Base-by-base conservation (phyloP, 1,140 invertebrate genomes). In the Calliopsis andreniformis region DNA sequence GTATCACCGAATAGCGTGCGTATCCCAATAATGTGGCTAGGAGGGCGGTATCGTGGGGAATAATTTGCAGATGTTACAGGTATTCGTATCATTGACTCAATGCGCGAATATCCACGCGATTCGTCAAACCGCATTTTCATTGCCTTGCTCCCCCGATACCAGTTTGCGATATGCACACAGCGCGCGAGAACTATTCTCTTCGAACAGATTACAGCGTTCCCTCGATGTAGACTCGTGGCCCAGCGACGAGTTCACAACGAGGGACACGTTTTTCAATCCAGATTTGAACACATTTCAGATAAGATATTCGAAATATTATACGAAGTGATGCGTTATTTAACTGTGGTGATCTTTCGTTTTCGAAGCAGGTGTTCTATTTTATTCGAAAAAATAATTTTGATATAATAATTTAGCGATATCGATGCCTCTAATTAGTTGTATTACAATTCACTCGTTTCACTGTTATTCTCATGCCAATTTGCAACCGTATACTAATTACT, bases 31-130 rank as follows among this genome's bases (percentile, higher is more conserved):
- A 66, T 30, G 30, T 32, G 45, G 20, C 14, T n/a, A n/a, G n/a
- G 39, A 1, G 0, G 63, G 3, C 30, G 63, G 16, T 51, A 66
- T 66, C 47, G 47, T n/a, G 16, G 5, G 20, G 30, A 66, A 66
- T 66, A 66, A 66, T 66, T 66, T 39, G 30, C 47, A 23, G 30
- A 66, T 51, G 51, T 51, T 66, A 66, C 63, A 35, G 63, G 30
- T 66, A 49, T 66, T 51, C 7, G 25, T 35, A 35, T 35, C 30
- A 47, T 66, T 51, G 63, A 45, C 10, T 18, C 47, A 6, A 66
- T 25, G 23, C 47, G 28, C 42, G 47, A 10, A 51, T 66, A 35
- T 7, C 42, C 30, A 35, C 20, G 47, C 47, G 18, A 66, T 53
- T 51, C 30, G 63, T 66, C 49, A 53, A 49, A 51, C 47, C 16